Evolutionary conservation across 2,797 vertebrate species (phyloP).

Genomic region (Galagoides demidoff): DNA sequence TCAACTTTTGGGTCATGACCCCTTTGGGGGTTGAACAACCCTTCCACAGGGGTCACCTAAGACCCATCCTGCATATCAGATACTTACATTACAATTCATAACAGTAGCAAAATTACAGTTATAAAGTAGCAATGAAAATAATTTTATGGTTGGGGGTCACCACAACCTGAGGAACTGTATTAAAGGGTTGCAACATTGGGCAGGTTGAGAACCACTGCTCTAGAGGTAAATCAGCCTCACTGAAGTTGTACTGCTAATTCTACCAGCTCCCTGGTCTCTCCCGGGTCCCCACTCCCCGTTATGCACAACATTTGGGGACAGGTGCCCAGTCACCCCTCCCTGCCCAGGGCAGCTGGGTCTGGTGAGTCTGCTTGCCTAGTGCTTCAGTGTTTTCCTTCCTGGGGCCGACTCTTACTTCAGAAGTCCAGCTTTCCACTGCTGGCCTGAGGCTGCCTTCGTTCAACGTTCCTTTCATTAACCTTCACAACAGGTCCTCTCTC

Average conservation of each 20-base stretch:
- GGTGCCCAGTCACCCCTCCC: not conserved
- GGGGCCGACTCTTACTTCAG: not conserved
- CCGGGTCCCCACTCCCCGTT: accelerated
- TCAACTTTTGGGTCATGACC: no score
- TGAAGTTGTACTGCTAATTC: not conserved
- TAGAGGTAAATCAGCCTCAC: not conserved
- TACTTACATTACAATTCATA: no score
- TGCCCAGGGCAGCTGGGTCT: not conserved
- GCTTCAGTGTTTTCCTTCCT: not conserved
- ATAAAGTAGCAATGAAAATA: no score
- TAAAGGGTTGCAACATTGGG: no score
- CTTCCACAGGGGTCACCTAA: no score
- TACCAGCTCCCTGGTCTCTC: not conserved
- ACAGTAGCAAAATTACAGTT: no score
- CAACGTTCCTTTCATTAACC: not conserved
- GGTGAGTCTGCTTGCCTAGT: no score
- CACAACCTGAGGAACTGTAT: no score
- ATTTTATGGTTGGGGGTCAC: no score
- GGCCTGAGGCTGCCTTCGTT: not conserved
- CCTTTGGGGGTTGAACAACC: no score
- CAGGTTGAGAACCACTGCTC: no score
- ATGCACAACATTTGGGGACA: not conserved
- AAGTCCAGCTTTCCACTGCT: not conserved
- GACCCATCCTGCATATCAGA: no score
- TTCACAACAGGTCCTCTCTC: not conserved